A percentile compares a stretch with the other conserved stretches of the same genome.
phyloP scores from a whole-genome alignment of 1,140 invertebrate genomes.

The Hycleus phaleratus region DNA sequence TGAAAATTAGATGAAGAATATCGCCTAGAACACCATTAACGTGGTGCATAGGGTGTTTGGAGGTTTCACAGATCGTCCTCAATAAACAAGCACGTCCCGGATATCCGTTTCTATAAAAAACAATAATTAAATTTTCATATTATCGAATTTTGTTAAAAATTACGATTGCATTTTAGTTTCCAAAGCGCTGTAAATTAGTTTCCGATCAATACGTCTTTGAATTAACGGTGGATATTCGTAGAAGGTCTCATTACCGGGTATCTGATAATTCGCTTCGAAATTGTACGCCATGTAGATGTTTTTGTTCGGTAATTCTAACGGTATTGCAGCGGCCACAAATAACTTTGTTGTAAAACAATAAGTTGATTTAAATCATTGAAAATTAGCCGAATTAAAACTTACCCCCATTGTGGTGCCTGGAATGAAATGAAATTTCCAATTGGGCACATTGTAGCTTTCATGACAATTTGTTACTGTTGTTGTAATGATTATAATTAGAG shows the following conservation, averaged over 20 bases:
- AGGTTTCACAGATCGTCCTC: slow-evolving; percentile 43
- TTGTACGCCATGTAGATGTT: slow-evolving; percentile 67
- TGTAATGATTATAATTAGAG: no score
- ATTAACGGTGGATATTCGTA: slow-evolving; percentile 30
- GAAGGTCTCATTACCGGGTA: slow-evolving; percentile 44
- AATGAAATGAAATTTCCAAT: slow-evolving; percentile 31
- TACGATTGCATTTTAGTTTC: slow-evolving; percentile 30
- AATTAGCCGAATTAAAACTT: slow-evolving; percentile 6
- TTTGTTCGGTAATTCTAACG: slow-evolving; percentile 58
- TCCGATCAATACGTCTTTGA: slow-evolving; percentile 26
- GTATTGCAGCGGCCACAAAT: slow-evolving; percentile 60
- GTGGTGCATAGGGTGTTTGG: slow-evolving; percentile 35
- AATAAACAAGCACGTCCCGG: slow-evolving; percentile 43
- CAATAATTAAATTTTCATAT: slow-evolving; percentile 4
- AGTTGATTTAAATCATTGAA: slow-evolving; percentile 29
- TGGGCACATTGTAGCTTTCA: not conserved
- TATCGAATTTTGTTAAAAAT: slow-evolving; percentile 33
- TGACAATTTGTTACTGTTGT: no score
- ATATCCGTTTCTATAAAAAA: slow-evolving; percentile 41
- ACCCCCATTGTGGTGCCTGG: slow-evolving; percentile 29
- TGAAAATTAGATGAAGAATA: slow-evolving; percentile 45
- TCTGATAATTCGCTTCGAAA: slow-evolving; percentile 62
- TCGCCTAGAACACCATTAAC: slow-evolving; percentile 44
- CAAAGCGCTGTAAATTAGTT: slow-evolving; percentile 27
- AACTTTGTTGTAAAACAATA: slow-evolving; percentile 28